Conservation (phyloP, 2,888 invertebrate species). For the Masnerella sp. region DNA sequence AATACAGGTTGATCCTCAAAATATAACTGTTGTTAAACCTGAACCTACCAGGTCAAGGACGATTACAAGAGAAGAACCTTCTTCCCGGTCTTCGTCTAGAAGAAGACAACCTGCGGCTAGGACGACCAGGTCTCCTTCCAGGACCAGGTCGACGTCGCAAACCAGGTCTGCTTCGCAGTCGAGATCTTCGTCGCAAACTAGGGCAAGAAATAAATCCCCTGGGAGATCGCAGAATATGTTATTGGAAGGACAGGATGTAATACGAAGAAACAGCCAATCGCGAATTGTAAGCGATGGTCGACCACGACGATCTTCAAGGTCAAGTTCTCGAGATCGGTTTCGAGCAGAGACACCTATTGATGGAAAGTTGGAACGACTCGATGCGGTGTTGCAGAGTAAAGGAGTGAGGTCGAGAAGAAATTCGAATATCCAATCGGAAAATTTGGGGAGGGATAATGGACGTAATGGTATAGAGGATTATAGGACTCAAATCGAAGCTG, state of each 20-base stretch:
- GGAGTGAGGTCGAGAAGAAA: constrained; percentile 62
- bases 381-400: constrained; percentile 64
- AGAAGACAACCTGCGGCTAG: constrained; percentile 10
- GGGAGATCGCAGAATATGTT: too few relatives aligned
- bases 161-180: constrained; percentile 27
- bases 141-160: constrained; percentile 35
- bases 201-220: constrained; percentile 61
- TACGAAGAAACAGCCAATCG: too few relatives aligned
- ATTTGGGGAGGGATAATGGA: neutral
- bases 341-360: constrained; percentile 73
- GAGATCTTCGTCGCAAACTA: constrained; percentile 44
- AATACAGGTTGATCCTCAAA: neutral
- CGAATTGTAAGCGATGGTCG: too few relatives aligned
- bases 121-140: constrained; percentile 19
- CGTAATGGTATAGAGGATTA: constrained; percentile 44
- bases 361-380: constrained; percentile 72
- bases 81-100: constrained; percentile 54
- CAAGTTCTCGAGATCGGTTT: constrained; percentile 70
- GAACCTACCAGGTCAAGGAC: constrained; percentile 65
- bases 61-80: constrained; percentile 54
- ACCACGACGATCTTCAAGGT: constrained; percentile 69
- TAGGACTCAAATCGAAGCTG: constrained; percentile 81
- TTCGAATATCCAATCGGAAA: constrained; percentile 40
- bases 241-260: too few relatives aligned
- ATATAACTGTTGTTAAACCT: constrained; percentile 66